Percentiles rank a stretch among this genome's conserved stretches.
These are phyloP conservation scores for Nyleta sp. DNA, from an alignment of 2,888 invertebrate genomes.

Conservation along the genomic window DNA sequence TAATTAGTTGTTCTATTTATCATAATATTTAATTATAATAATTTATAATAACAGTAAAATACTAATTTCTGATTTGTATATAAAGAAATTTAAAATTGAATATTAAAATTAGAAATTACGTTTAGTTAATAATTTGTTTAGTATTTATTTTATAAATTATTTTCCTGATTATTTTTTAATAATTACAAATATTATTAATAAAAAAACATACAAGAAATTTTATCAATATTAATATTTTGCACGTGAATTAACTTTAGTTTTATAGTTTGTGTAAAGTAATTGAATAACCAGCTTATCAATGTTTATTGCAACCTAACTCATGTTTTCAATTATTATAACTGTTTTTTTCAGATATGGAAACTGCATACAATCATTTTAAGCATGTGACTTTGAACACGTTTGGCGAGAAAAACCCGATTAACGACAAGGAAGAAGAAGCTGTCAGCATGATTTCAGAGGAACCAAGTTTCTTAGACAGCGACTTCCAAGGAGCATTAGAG, in stretches of 20 bases:
- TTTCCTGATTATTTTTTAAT: background rate
- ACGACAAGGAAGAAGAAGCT: slow-evolving; percentile 2
- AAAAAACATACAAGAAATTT: background rate
- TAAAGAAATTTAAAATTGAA: background rate
- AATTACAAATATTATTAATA: no score
- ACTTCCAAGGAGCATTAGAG: no score
- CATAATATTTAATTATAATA: background rate
- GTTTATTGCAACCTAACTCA: background rate
- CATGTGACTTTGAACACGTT: slow-evolving; percentile 9
- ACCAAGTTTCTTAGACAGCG: background rate
- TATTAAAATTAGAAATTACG: background rate
- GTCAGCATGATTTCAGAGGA: slow-evolving; percentile 3
- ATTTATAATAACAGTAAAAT: slow-evolving; percentile 3
- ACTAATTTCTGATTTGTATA: background rate
- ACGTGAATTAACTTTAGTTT: background rate
- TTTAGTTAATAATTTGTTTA: background rate
- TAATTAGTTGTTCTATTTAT: background rate
- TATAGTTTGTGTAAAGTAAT: background rate
- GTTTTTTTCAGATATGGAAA: slow-evolving; percentile 29
- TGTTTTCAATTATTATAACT: background rate
- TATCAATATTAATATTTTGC: background rate
- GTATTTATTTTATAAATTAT: background rate
- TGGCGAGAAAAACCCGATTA: background rate
- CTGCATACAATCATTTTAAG: slow-evolving; percentile 12
- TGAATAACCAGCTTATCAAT: background rate